phyloP scores from a whole-genome alignment of 2,797 vertebrate species.

The Silurus aristotelis region DNA sequence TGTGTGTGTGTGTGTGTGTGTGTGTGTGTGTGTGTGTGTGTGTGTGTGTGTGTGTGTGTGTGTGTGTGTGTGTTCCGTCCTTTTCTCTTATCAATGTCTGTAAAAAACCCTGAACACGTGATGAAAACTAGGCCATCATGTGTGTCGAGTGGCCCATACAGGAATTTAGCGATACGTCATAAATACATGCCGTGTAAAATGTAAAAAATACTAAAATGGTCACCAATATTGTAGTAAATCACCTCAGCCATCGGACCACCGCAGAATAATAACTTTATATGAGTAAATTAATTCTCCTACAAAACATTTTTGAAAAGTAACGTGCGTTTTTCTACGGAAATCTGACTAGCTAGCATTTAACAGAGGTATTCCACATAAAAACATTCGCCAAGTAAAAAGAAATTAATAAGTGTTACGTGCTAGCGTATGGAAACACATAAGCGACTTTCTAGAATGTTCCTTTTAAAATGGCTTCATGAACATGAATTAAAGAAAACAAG shows the following conservation, averaged over 20 bases:
- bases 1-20: background rate
- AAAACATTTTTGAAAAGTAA: background rate
- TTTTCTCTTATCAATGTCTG: slow-evolving; percentile 1
- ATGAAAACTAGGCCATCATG: background rate
- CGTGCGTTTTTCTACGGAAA: background rate
- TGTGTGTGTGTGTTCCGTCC: background rate
- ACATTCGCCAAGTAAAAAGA: background rate
- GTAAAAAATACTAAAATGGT: too few species aligned
- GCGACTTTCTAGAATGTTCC: background rate
- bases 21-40: background rate
- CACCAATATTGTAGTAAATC: too few species aligned
- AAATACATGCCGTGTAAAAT: too few species aligned
- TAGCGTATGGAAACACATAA: background rate
- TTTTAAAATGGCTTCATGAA: too few species aligned
- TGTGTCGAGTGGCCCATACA: background rate
- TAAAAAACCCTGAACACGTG: background rate
- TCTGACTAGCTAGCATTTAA: background rate
- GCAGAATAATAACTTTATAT: background rate
- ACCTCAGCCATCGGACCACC: background rate
- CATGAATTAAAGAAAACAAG: background rate
- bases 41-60: background rate
- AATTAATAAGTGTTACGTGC: background rate
- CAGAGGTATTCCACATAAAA: background rate
- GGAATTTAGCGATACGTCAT: background rate
- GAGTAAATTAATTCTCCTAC: background rate